Evolutionary conservation across 2,113 vertebrate species (phyloP), one percentile per base, ranked within the genome.

Genomic region (Tachycineta bicolor): DNA sequence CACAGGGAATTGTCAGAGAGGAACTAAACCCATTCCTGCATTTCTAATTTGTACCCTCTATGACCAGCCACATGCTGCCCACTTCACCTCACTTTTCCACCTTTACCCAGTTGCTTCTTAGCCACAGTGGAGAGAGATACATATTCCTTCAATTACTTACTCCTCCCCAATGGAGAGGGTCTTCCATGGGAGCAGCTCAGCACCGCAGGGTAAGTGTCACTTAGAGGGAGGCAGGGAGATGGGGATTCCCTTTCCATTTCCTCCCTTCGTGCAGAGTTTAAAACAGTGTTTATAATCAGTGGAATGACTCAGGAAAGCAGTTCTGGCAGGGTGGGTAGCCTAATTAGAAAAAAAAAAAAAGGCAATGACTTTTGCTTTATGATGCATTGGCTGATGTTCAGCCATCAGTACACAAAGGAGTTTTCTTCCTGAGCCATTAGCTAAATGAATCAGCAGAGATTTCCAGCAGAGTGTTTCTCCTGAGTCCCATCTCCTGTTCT

Each of bases 341-440:
- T 59, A 22, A 34, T 26, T 63, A 1, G 2, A 5, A 68, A 8
- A 19, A 14, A 23, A 16, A 60, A 71, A 67, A 23, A 59, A 82
- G 14, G 69, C 49, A 22, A 28, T 73, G 20, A 60, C 47, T 96
- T 90, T 31, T 83, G 34, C 74, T 60, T 68, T 71, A 24, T 92
- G 74, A 85, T 47, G 41, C 12, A 6, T 47, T 75, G 78, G 83
- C 81, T 65, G 81, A 29, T 52, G 9, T 39, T 90, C 49, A 77
- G 73, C 56, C 28, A 39, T 68, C 82, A 52, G 43, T n/a, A 37
- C 44, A 94, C 92, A 95, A 89, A 90, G 39, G 75, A 50, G 69
- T 92, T 90, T 94, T 95, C 83, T 96, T 89, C 73, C 83, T 39
- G 44, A 81, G 63, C 64, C 75, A 86, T 93, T 78, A 88, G 60